Percentiles rank a stretch among this genome's conserved stretches.
Conservation (phyloP, 2,888 invertebrate genomes). For the Halocaridina rubra region DNA sequence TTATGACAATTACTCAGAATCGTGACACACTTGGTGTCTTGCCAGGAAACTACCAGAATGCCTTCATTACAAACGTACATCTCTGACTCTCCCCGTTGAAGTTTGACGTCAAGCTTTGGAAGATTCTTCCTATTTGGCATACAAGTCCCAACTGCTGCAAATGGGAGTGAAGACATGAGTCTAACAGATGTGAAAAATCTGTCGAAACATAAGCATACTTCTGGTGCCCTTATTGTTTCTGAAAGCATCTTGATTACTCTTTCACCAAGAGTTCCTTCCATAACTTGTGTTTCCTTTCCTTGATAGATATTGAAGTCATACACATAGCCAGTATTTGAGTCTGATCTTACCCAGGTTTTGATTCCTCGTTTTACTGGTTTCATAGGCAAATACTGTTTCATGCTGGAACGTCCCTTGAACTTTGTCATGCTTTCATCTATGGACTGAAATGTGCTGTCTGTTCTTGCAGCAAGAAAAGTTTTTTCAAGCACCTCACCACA, state of each 20-base stretch:
- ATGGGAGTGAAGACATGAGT: not conserved
- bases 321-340: not conserved
- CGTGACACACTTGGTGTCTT: not conserved
- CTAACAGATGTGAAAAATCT: not conserved
- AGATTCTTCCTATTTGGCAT: not conserved
- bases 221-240: conserved; percentile 2
- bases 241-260: not conserved
- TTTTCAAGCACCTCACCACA: conserved; percentile 2
- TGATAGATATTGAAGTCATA: not conserved
- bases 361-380: not conserved
- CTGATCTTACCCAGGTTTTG: not conserved
- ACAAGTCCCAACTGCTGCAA: not conserved
- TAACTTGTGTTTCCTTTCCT: too few relatives aligned
- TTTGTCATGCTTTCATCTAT: not conserved
- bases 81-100: not conserved
- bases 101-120: not conserved
- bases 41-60: not conserved
- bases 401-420: conserved; percentile 8
- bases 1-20: not conserved
- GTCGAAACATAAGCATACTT: not conserved
- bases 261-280: too few relatives aligned
- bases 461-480: not conserved
- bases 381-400: conserved; percentile 2
- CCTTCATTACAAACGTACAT: not conserved
- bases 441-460: not conserved